phyloP scores from a whole-genome alignment of 2,113 vertebrate species.

The Spermophilus dauricus region DNA sequence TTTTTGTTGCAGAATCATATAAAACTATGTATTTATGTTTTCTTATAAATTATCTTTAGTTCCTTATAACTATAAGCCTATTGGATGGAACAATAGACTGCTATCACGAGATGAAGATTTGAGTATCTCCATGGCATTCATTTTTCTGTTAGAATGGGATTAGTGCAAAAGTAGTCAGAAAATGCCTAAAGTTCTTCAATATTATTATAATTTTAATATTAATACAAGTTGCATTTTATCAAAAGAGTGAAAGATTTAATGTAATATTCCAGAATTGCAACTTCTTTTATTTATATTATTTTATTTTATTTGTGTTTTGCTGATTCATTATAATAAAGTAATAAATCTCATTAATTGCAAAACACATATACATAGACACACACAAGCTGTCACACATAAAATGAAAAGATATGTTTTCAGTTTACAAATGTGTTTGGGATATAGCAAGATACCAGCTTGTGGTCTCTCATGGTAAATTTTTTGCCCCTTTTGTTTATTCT shows the following conservation, averaged over 20 bases:
- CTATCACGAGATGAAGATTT: neutral
- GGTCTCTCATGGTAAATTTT: neutral
- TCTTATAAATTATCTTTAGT: slow-evolving; percentile 24
- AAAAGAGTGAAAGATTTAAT: neutral
- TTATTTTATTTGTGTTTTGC: neutral
- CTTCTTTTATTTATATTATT: neutral
- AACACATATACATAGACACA: neutral
- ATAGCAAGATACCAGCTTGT: neutral
- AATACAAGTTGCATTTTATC: neutral
- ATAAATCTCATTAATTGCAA: neutral
- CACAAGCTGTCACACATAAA: neutral
- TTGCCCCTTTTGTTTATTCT: neutral
- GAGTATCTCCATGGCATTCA: neutral
- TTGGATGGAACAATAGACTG: neutral
- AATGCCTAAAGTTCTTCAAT: neutral
- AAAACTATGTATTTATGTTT: neutral
- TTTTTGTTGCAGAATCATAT: neutral
- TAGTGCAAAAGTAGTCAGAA: neutral
- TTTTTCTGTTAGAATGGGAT: neutral
- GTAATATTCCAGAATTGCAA: neutral
- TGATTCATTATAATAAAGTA: neutral
- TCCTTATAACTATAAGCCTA: neutral
- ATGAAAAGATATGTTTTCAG: neutral
- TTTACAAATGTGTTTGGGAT: neutral
- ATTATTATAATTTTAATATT: neutral